phyloP scores from a whole-genome alignment of 2,888 invertebrate genomes.

The Dynastes grantii region DNA sequence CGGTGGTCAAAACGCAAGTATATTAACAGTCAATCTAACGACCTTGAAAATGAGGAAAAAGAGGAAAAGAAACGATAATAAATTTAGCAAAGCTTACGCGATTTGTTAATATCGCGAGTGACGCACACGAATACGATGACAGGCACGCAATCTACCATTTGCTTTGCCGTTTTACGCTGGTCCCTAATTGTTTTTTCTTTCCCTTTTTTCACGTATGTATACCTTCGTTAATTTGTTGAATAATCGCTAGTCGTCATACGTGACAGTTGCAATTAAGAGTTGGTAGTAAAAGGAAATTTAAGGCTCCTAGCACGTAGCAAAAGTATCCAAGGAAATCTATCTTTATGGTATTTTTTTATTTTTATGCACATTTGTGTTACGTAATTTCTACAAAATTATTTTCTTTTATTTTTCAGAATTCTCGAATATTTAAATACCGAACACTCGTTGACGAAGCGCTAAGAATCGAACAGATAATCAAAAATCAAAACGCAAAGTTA shows the following conservation, averaged over 20 bases:
- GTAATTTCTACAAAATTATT: constrained; percentile 14
- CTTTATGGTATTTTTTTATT: too few species aligned
- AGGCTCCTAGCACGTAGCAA: too few species aligned
- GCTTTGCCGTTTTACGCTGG: constrained; percentile 15
- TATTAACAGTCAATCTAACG: constrained; percentile 42
- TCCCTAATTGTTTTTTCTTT: constrained; percentile 32
- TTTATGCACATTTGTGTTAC: too few species aligned
- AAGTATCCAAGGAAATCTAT: too few species aligned
- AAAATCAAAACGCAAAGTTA: constrained; percentile 43
- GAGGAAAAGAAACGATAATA: constrained; percentile 57
- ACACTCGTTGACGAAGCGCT: constrained; percentile 45
- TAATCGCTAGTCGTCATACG: constrained; percentile 10
- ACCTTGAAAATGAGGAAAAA: constrained; percentile 39
- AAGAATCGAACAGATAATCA: constrained; percentile 38
- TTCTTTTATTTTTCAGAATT: constrained; percentile 52
- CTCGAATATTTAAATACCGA: constrained; percentile 51
- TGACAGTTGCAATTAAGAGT: constrained; percentile 1
- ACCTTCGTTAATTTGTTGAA: constrained; percentile 26
- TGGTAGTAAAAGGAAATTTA: too few species aligned
- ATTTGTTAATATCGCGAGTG: constrained; percentile 60
- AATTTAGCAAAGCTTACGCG: constrained; percentile 59
- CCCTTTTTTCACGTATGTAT: constrained; percentile 12
- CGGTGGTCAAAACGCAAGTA: constrained; percentile 30
- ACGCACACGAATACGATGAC: constrained; percentile 56
- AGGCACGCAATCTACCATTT: constrained; percentile 31